Percentiles rank a stretch among this genome's conserved stretches.
phyloP scores from a whole-genome alignment of 2,888 invertebrate genomes.

The Patella pellucida region DNA sequence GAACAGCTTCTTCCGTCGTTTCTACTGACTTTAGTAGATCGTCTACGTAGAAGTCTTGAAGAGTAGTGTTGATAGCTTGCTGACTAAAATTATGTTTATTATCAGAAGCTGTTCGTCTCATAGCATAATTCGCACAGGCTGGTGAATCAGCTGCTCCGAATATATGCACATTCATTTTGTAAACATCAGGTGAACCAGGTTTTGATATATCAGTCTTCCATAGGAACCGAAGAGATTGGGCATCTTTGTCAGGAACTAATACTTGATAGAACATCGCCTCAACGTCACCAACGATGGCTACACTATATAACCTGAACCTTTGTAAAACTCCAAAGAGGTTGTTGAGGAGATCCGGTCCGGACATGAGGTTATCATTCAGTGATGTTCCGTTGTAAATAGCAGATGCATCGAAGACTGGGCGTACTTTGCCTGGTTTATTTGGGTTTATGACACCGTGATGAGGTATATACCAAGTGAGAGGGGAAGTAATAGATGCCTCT shows the following conservation, averaged over 20 bases:
- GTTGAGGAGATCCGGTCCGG: neutral
- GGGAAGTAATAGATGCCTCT: too few species aligned
- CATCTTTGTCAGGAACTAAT: neutral
- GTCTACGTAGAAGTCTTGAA: constrained; percentile 5
- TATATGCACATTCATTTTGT: constrained; percentile 12
- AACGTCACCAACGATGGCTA: neutral
- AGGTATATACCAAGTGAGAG: too few species aligned
- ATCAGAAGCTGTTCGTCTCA: neutral
- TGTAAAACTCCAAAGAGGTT: constrained; percentile 1
- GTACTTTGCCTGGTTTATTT: too few species aligned
- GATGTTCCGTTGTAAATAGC: constrained; percentile 23
- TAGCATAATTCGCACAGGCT: constrained; percentile 12
- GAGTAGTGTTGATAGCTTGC: neutral
- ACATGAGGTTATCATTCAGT: constrained; percentile 20
- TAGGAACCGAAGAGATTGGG: constrained; percentile 1
- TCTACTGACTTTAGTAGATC: neutral
- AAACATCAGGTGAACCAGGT: neutral
- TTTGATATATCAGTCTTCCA: neutral
- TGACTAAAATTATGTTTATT: neutral
- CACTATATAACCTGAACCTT: neutral
- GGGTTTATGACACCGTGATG: too few species aligned
- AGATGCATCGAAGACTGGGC: constrained; percentile 26
- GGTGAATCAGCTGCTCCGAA: constrained; percentile 13
- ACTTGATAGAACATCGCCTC: constrained; percentile 11
- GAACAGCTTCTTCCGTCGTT: neutral